phyloP scores from a whole-genome alignment of 2,113 vertebrate genomes.

The Lycocorax pyrrhopterus region DNA sequence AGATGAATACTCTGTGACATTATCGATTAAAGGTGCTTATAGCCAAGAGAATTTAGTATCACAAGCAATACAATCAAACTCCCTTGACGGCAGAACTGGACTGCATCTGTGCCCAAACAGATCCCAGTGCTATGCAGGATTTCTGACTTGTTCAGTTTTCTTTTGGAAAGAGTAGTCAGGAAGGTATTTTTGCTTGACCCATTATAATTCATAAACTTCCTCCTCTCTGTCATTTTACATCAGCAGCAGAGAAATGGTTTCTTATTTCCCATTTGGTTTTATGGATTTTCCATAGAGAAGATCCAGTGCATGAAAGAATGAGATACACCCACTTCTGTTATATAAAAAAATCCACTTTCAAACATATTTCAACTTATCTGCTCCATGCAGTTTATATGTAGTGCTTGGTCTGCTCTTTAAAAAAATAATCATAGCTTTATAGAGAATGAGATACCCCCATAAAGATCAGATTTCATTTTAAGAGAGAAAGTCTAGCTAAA shows the following conservation, averaged over 20 bases:
- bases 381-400: not conserved
- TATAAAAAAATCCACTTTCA: not conserved
- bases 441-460: not conserved
- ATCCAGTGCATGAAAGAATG: not conserved
- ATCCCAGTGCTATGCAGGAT: not conserved
- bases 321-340: not conserved
- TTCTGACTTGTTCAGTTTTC: not conserved
- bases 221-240: not conserved
- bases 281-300: not conserved
- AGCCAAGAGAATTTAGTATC: not conserved
- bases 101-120: not conserved
- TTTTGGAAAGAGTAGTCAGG: not conserved
- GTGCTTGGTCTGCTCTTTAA: not conserved
- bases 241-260: not conserved
- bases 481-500: not conserved
- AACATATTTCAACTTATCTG: not conserved
- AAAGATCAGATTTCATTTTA: conserved; percentile 21
- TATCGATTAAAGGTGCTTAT: not conserved
- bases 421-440: not conserved
- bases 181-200: not conserved
- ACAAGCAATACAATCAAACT: not conserved
- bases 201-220: not conserved
- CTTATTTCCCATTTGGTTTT: not conserved
- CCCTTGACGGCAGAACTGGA: not conserved
- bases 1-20: not conserved